These are phyloP conservation scores for Coecobrya sp. DNA, from an alignment of 2,888 invertebrate species.

Conservation along the genomic window DNA sequence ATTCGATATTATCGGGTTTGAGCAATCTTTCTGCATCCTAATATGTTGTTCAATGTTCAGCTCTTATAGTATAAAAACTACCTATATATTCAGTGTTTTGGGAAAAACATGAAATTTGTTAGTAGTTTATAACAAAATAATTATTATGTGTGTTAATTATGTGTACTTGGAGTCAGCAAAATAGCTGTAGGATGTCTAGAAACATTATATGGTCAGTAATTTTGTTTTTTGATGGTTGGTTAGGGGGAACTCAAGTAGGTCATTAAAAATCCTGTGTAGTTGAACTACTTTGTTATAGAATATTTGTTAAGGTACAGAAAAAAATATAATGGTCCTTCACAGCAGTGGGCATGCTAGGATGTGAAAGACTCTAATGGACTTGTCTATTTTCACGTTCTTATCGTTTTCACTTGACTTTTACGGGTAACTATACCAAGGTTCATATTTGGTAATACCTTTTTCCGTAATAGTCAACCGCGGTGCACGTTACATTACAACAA, in stretches of 20 bases:
- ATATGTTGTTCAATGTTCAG: slow-evolving; percentile 81
- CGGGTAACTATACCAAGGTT: slow-evolving; percentile 61
- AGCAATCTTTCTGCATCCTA: slow-evolving; percentile 80
- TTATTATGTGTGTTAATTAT: slow-evolving; percentile 66
- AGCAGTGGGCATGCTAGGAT: slow-evolving; percentile 3
- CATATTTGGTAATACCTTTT: slow-evolving; percentile 62
- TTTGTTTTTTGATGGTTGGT: slow-evolving; percentile 68
- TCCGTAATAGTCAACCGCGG: slow-evolving; percentile 72
- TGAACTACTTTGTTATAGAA: slow-evolving; percentile 43
- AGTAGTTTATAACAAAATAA: slow-evolving; percentile 61
- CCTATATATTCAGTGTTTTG: slow-evolving; percentile 61
- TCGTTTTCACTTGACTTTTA: slow-evolving; percentile 76
- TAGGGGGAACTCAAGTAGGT: slow-evolving; percentile 48
- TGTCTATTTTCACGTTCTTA: slow-evolving; percentile 68
- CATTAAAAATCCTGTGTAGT: slow-evolving; percentile 32
- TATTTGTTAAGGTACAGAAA: slow-evolving; percentile 26
- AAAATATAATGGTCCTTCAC: slow-evolving; percentile 12
- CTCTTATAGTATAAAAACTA: slow-evolving; percentile 64
- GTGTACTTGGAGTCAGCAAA: slow-evolving; percentile 69
- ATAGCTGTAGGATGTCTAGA: slow-evolving; percentile 62
- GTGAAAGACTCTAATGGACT: slow-evolving; percentile 38
- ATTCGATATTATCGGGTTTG: slow-evolving; percentile 81
- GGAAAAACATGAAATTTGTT: slow-evolving; percentile 74
- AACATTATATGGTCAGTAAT: slow-evolving; percentile 77
- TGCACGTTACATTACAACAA: slow-evolving; percentile 64